These are phyloP conservation scores for Coryphaenoides rupestris DNA, from an alignment of 2,113 vertebrate species.

Conservation along the genomic window DNA sequence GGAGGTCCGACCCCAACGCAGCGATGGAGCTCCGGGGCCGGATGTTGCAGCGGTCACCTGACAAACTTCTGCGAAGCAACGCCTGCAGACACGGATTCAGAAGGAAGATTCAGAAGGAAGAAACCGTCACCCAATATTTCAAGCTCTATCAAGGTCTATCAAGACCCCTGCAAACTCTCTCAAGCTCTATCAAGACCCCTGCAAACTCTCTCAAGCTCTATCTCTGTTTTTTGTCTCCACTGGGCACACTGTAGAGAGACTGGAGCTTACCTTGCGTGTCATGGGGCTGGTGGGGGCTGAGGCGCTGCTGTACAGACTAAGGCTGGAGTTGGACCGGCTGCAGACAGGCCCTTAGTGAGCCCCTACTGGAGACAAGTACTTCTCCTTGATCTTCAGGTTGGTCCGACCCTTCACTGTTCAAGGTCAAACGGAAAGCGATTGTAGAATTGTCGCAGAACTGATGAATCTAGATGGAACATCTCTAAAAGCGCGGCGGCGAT, in stretches of 20 bases:
- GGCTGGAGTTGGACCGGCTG: conserved; percentile 83
- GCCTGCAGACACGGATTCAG: conserved; percentile 55
- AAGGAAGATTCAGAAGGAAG: no score
- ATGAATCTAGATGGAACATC: no score
- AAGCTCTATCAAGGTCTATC: no score
- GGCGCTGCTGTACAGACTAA: conserved; percentile 87
- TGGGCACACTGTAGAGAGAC: no score
- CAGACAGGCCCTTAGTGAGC: conserved; percentile 73
- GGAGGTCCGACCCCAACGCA: conserved; percentile 71
- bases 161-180: no score
- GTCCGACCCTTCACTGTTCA: conserved; percentile 85
- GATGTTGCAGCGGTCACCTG: conserved; percentile 80
- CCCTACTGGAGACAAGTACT: conserved; percentile 76
- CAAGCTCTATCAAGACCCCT: no score
- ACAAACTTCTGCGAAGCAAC: conserved; percentile 79
- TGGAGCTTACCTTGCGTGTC: conserved; percentile 78
- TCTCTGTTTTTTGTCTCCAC: no score
- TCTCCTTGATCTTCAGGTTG: conserved; percentile 90
- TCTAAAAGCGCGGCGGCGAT: no score
- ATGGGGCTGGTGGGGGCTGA: conserved; percentile 87
- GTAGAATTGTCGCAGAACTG: no score
- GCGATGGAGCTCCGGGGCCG: conserved; percentile 76
- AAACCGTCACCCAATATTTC: no score
- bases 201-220: no score
- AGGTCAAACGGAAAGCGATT: conserved; percentile 7